Evolutionary conservation across 2,888 invertebrate genomes (phyloP).

Genomic region (Theretra japonica): DNA sequence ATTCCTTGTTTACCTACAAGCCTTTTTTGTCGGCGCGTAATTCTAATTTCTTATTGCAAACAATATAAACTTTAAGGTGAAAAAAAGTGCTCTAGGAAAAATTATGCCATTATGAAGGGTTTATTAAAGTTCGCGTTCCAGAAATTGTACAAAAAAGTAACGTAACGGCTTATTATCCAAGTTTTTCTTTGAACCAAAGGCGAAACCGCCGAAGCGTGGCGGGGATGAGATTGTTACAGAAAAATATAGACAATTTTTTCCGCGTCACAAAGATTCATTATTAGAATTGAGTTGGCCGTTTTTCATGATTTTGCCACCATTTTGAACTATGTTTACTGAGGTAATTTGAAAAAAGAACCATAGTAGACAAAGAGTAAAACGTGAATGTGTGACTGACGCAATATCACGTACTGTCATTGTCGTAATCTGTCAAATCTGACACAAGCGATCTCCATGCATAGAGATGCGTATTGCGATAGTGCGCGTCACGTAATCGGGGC

Average conservation of each 20-base stretch:
- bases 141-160: constrained; percentile 28
- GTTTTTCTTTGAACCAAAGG: constrained; percentile 31
- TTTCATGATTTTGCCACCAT: background rate
- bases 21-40: background rate
- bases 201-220: constrained; percentile 29
- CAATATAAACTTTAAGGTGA: background rate
- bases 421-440: background rate
- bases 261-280: constrained; percentile 27
- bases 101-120: constrained; percentile 25
- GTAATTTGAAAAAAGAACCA: background rate
- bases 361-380: background rate
- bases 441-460: constrained; percentile 24
- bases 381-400: no score
- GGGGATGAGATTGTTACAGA: constrained; percentile 29
- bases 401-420: background rate
- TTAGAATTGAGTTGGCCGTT: constrained; percentile 22
- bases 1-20: background rate
- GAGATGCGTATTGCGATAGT: constrained; percentile 37
- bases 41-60: background rate
- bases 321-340: background rate
- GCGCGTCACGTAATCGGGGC: constrained; percentile 52
- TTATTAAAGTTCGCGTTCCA: constrained; percentile 30
- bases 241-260: constrained; percentile 32
- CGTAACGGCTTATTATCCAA: constrained; percentile 32
- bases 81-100: constrained; percentile 17